phyloP scores from a whole-genome alignment of 2,797 vertebrate species.

The Pithecia hirsuta region DNA sequence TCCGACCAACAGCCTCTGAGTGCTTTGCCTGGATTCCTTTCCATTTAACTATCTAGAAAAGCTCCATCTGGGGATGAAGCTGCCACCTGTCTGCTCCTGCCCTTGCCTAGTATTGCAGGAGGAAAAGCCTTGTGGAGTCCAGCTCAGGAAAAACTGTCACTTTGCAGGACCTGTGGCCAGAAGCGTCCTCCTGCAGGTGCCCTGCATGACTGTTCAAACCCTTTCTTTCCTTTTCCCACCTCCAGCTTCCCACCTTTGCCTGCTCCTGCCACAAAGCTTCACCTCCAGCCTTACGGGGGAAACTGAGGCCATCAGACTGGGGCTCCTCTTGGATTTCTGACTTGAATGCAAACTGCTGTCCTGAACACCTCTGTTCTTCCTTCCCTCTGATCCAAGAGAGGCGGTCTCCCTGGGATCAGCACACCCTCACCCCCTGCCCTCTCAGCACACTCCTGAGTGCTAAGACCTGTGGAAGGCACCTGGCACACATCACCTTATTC shows the following conservation, averaged over 20 bases:
- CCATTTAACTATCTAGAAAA: neutral
- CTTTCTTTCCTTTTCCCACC: neutral
- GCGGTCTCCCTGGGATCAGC: neutral
- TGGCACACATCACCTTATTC: neutral
- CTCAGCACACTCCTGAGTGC: neutral
- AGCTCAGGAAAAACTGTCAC: neutral
- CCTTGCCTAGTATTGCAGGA: neutral
- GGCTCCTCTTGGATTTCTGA: neutral
- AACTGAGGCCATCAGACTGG: neutral
- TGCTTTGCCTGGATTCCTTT: neutral
- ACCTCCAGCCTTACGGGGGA: neutral
- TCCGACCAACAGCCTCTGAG: no score
- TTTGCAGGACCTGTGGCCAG: accelerated
- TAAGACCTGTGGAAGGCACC: neutral
- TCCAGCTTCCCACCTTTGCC: neutral
- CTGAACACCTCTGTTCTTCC: neutral
- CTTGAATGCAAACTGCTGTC: no score
- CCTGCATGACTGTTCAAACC: no score
- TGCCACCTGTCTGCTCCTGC: accelerated
- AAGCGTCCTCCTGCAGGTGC: neutral
- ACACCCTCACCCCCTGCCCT: no score
- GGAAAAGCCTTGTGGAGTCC: neutral
- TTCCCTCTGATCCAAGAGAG: neutral
- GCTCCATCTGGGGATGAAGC: neutral
- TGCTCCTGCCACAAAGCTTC: neutral